These are phyloP conservation scores for Leucozona laternaria DNA, from an alignment of 2,888 invertebrate genomes.

Conservation along the genomic window DNA sequence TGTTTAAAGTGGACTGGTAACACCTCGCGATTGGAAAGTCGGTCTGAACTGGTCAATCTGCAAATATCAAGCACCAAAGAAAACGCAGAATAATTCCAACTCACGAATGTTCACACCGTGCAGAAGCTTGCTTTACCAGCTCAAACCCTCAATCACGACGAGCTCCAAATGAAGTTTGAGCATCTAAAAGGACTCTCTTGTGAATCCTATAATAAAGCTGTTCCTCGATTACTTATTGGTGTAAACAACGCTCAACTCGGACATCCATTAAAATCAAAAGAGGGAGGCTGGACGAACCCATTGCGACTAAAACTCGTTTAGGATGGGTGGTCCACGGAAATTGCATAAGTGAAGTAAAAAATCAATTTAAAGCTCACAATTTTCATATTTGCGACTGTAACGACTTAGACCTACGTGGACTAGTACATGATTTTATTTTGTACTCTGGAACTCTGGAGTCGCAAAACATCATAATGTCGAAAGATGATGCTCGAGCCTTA, in stretches of 20 bases:
- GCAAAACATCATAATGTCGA: constrained; percentile 14
- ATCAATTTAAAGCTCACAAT: background rate
- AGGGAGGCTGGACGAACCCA: too few species aligned
- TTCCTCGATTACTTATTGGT: too few species aligned
- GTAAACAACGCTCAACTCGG: too few species aligned
- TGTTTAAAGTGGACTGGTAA: background rate
- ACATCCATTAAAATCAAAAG: too few species aligned
- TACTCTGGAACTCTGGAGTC: constrained; percentile 24
- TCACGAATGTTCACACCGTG: background rate
- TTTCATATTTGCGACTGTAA: too few species aligned
- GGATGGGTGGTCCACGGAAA: too few species aligned
- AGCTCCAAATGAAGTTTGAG: too few species aligned
- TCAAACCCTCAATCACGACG: constrained; percentile 4
- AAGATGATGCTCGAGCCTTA: constrained; percentile 11
- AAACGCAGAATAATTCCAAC: background rate
- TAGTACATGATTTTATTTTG: too few species aligned
- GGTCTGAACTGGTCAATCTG: too few species aligned
- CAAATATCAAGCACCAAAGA: constrained; percentile 4
- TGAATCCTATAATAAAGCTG: background rate
- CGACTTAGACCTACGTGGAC: too few species aligned
- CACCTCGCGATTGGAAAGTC: constrained; percentile 13
- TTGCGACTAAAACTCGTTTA: too few species aligned
- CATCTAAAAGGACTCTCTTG: background rate
- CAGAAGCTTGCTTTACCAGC: background rate
- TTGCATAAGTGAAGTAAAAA: too few species aligned